These are phyloP conservation scores for Alethe castanea DNA, from an alignment of 2,113 vertebrate species.

Conservation along the genomic window DNA sequence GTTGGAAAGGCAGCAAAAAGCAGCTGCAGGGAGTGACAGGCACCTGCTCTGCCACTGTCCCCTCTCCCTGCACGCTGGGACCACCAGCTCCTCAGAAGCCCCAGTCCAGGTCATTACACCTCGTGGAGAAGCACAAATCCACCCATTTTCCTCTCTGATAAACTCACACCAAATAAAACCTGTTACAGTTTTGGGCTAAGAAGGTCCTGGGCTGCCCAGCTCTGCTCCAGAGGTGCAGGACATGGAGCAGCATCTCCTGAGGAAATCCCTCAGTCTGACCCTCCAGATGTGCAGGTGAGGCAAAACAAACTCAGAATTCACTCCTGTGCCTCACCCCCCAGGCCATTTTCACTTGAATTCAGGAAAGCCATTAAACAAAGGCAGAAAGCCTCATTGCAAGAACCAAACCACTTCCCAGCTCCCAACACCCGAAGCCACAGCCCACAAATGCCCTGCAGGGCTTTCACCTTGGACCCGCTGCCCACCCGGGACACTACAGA, in stretches of 20 bases:
- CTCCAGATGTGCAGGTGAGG: background rate
- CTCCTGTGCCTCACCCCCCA: background rate
- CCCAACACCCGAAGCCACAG: background rate
- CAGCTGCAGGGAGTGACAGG: background rate
- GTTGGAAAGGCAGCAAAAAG: background rate
- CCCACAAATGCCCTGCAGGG: background rate
- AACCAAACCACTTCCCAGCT: background rate
- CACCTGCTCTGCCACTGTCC: background rate
- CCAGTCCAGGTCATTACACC: background rate
- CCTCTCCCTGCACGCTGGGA: background rate
- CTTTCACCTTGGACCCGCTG: fast-evolving
- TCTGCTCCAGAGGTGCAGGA: background rate
- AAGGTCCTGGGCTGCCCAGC: background rate
- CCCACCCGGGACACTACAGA: fast-evolving
- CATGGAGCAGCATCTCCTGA: background rate
- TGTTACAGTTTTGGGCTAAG: background rate
- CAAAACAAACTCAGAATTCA: background rate
- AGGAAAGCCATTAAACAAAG: background rate
- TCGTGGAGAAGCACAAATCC: fast-evolving
- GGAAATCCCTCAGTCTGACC: background rate
- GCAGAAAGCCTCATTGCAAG: background rate
- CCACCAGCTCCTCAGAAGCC: background rate
- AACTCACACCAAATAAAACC: background rate
- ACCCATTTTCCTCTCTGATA: background rate
- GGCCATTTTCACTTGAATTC: background rate